These are phyloP conservation scores for Drosophila niveifrons DNA, from an alignment of 2,888 invertebrate species.

Conservation along the genomic window DNA sequence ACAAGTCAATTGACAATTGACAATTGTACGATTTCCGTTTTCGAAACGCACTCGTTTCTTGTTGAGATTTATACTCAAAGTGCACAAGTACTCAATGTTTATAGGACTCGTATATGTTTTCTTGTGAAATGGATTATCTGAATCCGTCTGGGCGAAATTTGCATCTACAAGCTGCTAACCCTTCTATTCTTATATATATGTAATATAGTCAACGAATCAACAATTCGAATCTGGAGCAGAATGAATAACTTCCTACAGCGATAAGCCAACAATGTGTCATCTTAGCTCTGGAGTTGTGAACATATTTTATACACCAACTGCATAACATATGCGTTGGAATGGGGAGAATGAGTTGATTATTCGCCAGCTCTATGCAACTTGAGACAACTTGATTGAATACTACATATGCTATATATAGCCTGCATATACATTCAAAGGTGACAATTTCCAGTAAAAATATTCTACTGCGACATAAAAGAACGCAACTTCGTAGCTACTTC, in stretches of 20 bases:
- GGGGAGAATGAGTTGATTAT: neutral
- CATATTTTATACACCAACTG: slow-evolving; percentile 6
- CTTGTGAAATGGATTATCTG: slow-evolving; percentile 9
- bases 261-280: slow-evolving; percentile 10
- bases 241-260: slow-evolving; percentile 8
- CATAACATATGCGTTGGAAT: slow-evolving; percentile 8
- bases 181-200: neutral
- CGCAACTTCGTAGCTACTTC: too few relatives aligned
- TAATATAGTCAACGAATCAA: slow-evolving; percentile 5
- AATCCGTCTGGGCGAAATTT: slow-evolving; percentile 13
- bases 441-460: too few relatives aligned
- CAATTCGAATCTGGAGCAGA: slow-evolving; percentile 13
- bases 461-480: neutral
- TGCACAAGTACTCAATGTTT: slow-evolving; percentile 19
- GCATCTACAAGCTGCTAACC: slow-evolving; percentile 19
- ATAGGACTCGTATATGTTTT: neutral
- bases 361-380: neutral
- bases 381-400: neutral
- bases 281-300: neutral
- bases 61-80: slow-evolving; percentile 10
- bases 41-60: slow-evolving; percentile 19
- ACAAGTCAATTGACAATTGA: slow-evolving; percentile 71
- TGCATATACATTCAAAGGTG: neutral
- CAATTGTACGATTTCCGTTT: slow-evolving; percentile 74
- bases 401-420: neutral